Evolutionary conservation across 2,888 invertebrate genomes (phyloP).

Genomic region (Coremacera marginata): DNA sequence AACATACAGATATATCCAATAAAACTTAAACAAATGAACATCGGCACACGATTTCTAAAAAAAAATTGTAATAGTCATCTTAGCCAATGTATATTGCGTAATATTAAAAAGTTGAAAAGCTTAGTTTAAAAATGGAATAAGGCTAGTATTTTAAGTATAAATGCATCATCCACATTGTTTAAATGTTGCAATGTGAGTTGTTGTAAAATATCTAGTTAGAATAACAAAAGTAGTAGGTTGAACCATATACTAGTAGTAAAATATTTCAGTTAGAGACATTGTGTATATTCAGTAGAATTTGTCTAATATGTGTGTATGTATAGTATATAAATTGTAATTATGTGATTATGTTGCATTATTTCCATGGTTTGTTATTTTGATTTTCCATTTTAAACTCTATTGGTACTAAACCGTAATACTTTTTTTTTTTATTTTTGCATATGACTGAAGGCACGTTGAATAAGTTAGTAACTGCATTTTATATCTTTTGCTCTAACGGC

Average conservation of each 20-base stretch:
- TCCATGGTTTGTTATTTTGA: too few species aligned
- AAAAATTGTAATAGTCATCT: not conserved
- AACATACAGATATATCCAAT: not conserved
- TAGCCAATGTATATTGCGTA: not conserved
- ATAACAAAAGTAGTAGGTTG: too few species aligned
- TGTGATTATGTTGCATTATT: not conserved
- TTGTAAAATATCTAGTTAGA: too few species aligned
- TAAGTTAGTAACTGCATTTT: too few species aligned
- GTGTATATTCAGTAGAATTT: too few species aligned
- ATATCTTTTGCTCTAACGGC: too few species aligned
- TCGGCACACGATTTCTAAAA: not conserved
- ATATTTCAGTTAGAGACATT: too few species aligned
- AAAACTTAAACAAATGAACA: not conserved
- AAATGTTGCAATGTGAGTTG: not conserved
- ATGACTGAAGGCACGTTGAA: slow-evolving; percentile 13
- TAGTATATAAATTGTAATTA: not conserved
- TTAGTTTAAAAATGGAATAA: not conserved
- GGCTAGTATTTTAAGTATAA: not conserved
- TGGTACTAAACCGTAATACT: not conserved
- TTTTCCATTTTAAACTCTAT: too few species aligned
- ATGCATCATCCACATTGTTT: not conserved
- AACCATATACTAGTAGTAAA: too few species aligned
- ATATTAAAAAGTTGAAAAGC: not conserved
- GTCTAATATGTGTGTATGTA: too few species aligned
- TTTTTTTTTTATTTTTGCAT: not conserved